phyloP scores from a whole-genome alignment of 2,113 vertebrate species.

The Lepisosteus osseus region DNA sequence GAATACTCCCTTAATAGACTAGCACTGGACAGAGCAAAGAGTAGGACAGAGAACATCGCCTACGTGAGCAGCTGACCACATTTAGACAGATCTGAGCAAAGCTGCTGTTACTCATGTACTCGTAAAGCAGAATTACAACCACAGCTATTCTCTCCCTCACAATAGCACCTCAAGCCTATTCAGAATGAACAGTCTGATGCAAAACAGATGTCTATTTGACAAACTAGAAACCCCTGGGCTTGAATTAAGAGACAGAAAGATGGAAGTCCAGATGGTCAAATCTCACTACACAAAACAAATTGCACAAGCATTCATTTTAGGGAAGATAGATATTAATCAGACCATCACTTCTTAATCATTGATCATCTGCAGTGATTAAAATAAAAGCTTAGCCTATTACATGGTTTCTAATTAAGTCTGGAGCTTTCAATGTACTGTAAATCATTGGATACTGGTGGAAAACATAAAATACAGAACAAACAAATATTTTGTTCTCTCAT shows the following conservation, averaged over 20 bases:
- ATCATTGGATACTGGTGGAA: too few relatives aligned
- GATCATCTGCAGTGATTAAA: too few relatives aligned
- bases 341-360: background rate
- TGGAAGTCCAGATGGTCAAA: background rate
- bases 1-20: background rate
- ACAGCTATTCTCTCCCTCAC: background rate
- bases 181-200: background rate
- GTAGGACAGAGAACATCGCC: background rate
- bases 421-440: too few relatives aligned
- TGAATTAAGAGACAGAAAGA: background rate
- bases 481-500: too few relatives aligned
- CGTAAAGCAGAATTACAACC: background rate
- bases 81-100: background rate
- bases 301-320: background rate
- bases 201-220: background rate
- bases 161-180: background rate
- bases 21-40: background rate
- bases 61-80: background rate
- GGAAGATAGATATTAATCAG: background rate
- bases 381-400: too few relatives aligned
- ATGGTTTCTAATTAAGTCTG: too few relatives aligned
- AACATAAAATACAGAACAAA: too few relatives aligned
- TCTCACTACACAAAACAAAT: background rate
- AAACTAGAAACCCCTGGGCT: background rate
- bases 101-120: background rate